A percentile compares a stretch with the other conserved stretches of the same genome.
These are phyloP conservation scores for Synodontis membranacea DNA, from an alignment of 2,113 vertebrate genomes.

Conservation along the genomic window DNA sequence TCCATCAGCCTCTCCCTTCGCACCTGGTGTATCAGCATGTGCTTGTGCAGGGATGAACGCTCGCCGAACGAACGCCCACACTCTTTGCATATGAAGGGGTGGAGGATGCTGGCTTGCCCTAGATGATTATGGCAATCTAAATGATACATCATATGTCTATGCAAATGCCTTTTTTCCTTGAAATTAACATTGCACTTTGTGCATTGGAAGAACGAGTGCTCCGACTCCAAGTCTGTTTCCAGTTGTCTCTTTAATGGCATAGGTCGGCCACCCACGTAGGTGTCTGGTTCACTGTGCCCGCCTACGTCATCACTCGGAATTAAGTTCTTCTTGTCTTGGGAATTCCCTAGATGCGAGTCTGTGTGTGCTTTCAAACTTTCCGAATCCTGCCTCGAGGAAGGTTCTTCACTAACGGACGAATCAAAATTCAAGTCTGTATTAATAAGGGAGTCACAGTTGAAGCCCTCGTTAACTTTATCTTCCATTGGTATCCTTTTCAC, in stretches of 20 bases:
- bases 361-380: constrained; percentile 74
- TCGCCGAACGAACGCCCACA: constrained; percentile 93
- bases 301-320: constrained; percentile 76
- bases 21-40: constrained; percentile 94
- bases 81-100: constrained; percentile 88
- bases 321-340: constrained; percentile 70
- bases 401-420: constrained; percentile 55
- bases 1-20: constrained; percentile 85
- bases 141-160: constrained; percentile 98
- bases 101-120: constrained; percentile 82
- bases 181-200: constrained; percentile 93
- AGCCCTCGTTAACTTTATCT: constrained; percentile 79
- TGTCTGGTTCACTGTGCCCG: constrained; percentile 79
- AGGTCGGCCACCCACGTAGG: constrained; percentile 78
- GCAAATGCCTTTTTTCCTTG: constrained; percentile 90
- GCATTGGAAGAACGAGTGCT: constrained; percentile 87
- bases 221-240: constrained; percentile 74
- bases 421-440: constrained; percentile 69
- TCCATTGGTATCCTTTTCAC: constrained; percentile 78
- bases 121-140: constrained; percentile 92
- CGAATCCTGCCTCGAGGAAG: constrained; percentile 71
- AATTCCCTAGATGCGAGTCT: constrained; percentile 72
- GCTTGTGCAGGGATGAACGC: constrained; percentile 85
- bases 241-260: constrained; percentile 76
- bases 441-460: constrained; percentile 72